Evolutionary conservation across 1,140 invertebrate genomes (phyloP), one percentile per base, ranked within the genome.

Genomic region (Bombus sylvicola): DNA sequence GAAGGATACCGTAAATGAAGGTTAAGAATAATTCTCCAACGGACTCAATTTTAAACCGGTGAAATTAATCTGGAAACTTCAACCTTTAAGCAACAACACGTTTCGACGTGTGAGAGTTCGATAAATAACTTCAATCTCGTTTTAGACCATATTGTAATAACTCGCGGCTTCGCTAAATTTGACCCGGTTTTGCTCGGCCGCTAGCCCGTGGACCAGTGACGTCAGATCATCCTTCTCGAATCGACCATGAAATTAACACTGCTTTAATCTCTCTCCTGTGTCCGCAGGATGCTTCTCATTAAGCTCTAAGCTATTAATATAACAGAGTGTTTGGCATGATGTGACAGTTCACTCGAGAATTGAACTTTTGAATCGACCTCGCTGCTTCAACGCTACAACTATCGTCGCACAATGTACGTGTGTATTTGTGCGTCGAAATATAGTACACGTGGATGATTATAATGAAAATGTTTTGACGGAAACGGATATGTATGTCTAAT

Each of bases 71-170:
- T 59, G 4, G 28, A n/a, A 62, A 88, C 69, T 80, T 57, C 41
- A 37, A 69, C 64, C 59, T 53, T 37, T 37, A 53, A 28, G 13
- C 4, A 9, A 1, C 13, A 37, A 37, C 13, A 18, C 39, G 69
- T 72, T 72, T 77, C 64, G 64, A 37, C 39, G 39, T 25, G 59
- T 1, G 57, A 22, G 47, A 72, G 43, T 47, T 59, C 15, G n/a
- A 78, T 68, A 88, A 89, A 89, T 68, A 85, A 31, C 64, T 78
- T 74, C 37, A 57, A 78, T 39, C 47, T 76, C 43, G 79, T 81
- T 88, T 25, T 43, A 43, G 43, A 39, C 83, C 66, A 57, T 74
- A 59, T 81, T 62, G 59, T 74, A 86, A 86, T 87, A 69, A 78
- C n/a, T 41, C 37, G 15, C 25, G 71, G 53, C 69, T 85, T 79